Evolutionary conservation across 2,113 vertebrate species (phyloP), one percentile per base, ranked within the genome.

Genomic region (Cariama cristata): DNA sequence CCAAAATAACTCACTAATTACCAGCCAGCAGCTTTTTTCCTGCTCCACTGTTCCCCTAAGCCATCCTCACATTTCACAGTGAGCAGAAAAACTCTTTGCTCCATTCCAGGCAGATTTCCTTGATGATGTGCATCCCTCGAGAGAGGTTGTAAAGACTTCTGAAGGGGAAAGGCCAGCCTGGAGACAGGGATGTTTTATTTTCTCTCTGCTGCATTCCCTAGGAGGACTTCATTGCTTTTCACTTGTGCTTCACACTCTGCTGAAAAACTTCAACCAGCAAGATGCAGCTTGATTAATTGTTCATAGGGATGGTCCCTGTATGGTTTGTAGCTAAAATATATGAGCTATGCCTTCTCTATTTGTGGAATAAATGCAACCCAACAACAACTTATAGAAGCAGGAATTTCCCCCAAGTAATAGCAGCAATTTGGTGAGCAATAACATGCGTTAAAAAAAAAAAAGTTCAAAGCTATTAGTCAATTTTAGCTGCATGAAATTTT

Each of bases 401-500:
- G 68, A 86, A 55, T 64, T 88, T 91, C 38, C 67, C 55, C 12
- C 63, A 79, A 44, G 55, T 82, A 94, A 92, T 69, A 22, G 64
- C 64, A 92, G 83, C 63, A 79, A 66, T 74, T 60, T 8, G 47
- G 66, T 82, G 87, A 95, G 76, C 62, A 93, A 88, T 84, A 94
- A 53, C 40, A 59, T 11, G 27, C 15, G 40, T 63, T 92, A 76
- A 35, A 26, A 3, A 52, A 79, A 84, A 52, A 49, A 42, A 44
- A 35, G 22, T 68, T 88, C 28, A 59, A 77, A 94, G 68, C 49
- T 80, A 66, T 96, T 95, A 96, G 49, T 92, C 86, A 89, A 42
- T 91, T 86, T 86, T 85, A 94, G 60, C 66, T 86, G 93, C 86
- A 64, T 55, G 33, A 90, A 93, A 93, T 94, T 93, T 90, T 79